Evolutionary conservation across 2,888 invertebrate species (phyloP), one percentile per base, ranked within the genome.

Genomic region (Acleris cristana): DNA sequence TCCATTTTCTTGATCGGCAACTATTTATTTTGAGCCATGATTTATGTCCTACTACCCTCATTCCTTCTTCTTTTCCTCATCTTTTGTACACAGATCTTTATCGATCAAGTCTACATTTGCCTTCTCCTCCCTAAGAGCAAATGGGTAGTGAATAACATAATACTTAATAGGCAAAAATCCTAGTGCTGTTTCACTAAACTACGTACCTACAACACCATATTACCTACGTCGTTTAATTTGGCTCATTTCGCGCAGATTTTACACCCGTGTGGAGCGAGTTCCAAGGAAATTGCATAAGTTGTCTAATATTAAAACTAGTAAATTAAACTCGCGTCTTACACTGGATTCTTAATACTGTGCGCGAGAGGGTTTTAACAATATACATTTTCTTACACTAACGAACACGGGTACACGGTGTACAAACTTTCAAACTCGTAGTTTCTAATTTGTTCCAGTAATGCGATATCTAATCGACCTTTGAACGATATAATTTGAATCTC

Each of bases 281-380:
- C 79, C 74, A 78, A 74, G 76, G 74, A 80, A 83, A 83, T 76
- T 83, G 81, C 80, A 81, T 76, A 81, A 78, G 76, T 79, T 83
- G 77, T 75, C 76, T 78, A 77, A 81, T 79, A 79, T 79, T 79
- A 80, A 85, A 84, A 84, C 79, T 81, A 78, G 75, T 81, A 84
- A 83, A 84, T 84, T 81, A 34, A 61, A 19, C 55, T 63, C n/a
- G 21, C 14, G 21, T 64, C 49, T 34, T 23, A 19, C 8, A 51
- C 23, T 53, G 19, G 12, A 21, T 26, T 23, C 21, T 45, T 18
- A 21, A 26, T 18, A 44, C 23, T 19, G 52, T 23, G 54, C 44
- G 44, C 21, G 44, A 44, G 44, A 40, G 40, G 19, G 6, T 44
- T 52, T 56, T 18, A 56, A 40, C 59, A 60, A 21, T 51, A 21